phyloP scores from a whole-genome alignment of 2,888 invertebrate species.

The Macrophya annulata region DNA sequence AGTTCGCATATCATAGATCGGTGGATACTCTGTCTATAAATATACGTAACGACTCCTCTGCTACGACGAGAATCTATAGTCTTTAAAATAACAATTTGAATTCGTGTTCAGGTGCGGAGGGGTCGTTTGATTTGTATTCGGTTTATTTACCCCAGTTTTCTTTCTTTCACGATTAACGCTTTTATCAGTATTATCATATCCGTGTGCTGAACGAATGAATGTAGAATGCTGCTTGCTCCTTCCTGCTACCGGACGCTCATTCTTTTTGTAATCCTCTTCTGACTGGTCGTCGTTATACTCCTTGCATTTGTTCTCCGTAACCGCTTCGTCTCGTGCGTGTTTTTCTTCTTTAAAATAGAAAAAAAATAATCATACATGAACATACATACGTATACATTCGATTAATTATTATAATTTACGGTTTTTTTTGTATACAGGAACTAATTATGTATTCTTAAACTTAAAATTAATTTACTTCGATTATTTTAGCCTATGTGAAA shows the following conservation, averaged over 20 bases:
- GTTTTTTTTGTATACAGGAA: too few relatives aligned
- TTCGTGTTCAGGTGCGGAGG: slow-evolving; percentile 19
- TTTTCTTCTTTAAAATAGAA: slow-evolving; percentile 72
- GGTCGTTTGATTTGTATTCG: slow-evolving; percentile 37
- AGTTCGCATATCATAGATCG: slow-evolving; percentile 4
- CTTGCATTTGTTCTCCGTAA: slow-evolving; percentile 73
- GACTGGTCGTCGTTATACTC: slow-evolving; percentile 57
- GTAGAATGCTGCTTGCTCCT: slow-evolving; percentile 31
- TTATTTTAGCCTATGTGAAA: neutral
- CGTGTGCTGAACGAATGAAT: slow-evolving; percentile 13
- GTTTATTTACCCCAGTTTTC: neutral
- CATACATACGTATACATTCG: too few relatives aligned
- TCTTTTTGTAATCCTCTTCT: slow-evolving; percentile 35
- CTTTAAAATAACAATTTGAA: slow-evolving; percentile 46
- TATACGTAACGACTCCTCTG: slow-evolving; percentile 30
- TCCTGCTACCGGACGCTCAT: slow-evolving; percentile 7
- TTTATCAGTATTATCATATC: neutral
- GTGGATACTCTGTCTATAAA: slow-evolving; percentile 5
- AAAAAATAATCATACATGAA: too few relatives aligned
- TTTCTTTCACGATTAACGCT: slow-evolving; percentile 19
- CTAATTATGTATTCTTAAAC: neutral
- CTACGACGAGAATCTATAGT: slow-evolving; percentile 48
- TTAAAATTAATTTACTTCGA: neutral
- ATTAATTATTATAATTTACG: too few relatives aligned
- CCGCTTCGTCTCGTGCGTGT: slow-evolving; percentile 76